A percentile compares a stretch with the other conserved stretches of the same genome.
These are phyloP conservation scores for Poecilobothrus nobilitatus DNA, from an alignment of 2,888 invertebrate species.

Conservation along the genomic window DNA sequence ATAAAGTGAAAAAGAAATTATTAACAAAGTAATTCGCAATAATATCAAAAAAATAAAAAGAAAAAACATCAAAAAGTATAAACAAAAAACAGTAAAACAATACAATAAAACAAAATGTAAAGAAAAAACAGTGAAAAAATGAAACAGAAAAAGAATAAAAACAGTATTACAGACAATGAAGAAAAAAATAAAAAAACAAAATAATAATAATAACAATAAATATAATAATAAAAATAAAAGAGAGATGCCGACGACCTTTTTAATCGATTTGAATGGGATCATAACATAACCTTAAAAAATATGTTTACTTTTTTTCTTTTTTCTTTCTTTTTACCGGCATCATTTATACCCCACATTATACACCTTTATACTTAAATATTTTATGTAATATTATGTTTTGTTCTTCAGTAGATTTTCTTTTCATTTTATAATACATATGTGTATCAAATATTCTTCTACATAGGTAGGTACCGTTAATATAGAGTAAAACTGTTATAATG, in stretches of 20 bases:
- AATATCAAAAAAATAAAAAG: not conserved
- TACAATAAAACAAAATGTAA: not conserved
- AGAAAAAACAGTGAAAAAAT: too few species aligned
- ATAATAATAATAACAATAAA: not conserved
- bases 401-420: too few species aligned
- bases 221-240: not conserved
- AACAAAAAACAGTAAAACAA: not conserved
- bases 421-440: not conserved
- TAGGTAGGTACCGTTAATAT: not conserved
- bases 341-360: too few species aligned
- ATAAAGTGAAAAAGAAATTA: not conserved
- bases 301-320: too few species aligned
- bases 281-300: constrained; percentile 3
- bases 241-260: constrained; percentile 1
- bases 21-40: constrained; percentile 3
- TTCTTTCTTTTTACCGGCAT: not conserved
- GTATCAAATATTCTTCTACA: not conserved
- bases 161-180: not conserved
- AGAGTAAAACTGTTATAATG: not conserved
- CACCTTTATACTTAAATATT: too few species aligned
- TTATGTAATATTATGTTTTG: too few species aligned
- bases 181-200: not conserved
- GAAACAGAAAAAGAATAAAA: too few species aligned
- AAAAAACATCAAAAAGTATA: not conserved
- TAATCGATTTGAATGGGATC: not conserved